Percentiles rank a stretch among this genome's conserved stretches.
Evolutionary conservation across 2,797 vertebrate species (phyloP).

Genomic region (Sylvilagus floridanus): DNA sequence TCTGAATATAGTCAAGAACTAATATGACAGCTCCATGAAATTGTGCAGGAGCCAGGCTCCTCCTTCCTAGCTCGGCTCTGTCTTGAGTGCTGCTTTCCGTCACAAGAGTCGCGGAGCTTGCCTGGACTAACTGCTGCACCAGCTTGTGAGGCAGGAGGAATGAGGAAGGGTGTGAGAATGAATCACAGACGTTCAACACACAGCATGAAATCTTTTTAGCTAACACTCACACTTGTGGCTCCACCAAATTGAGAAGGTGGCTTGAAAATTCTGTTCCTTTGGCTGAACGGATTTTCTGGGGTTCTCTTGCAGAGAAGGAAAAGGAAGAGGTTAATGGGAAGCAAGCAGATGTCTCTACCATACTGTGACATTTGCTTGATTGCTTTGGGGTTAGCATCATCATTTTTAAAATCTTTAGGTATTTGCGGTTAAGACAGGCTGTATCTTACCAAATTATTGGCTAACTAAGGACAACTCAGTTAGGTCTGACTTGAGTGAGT

Average conservation of each 20-base stretch:
- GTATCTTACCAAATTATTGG: conserved; percentile 34
- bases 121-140: neutral
- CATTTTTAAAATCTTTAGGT: conserved; percentile 2
- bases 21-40: neutral
- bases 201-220: neutral
- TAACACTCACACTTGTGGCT: neutral
- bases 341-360: neutral
- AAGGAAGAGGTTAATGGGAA: neutral
- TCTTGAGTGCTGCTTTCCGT: neutral
- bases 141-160: neutral
- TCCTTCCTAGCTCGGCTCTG: neutral
- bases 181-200: accelerated
- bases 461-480: neutral
- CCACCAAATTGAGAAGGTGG: neutral
- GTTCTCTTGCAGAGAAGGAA: neutral
- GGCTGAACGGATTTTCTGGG: neutral
- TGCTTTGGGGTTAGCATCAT: neutral
- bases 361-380: neutral
- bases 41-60: accelerated
- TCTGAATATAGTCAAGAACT: neutral
- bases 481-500: conserved; percentile 24
- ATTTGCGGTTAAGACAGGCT: conserved; percentile 38
- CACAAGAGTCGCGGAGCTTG: accelerated
- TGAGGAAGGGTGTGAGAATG: neutral
- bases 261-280: neutral